phyloP scores from a whole-genome alignment of 2,888 invertebrate species.

The Rugalucina vietnamica region DNA sequence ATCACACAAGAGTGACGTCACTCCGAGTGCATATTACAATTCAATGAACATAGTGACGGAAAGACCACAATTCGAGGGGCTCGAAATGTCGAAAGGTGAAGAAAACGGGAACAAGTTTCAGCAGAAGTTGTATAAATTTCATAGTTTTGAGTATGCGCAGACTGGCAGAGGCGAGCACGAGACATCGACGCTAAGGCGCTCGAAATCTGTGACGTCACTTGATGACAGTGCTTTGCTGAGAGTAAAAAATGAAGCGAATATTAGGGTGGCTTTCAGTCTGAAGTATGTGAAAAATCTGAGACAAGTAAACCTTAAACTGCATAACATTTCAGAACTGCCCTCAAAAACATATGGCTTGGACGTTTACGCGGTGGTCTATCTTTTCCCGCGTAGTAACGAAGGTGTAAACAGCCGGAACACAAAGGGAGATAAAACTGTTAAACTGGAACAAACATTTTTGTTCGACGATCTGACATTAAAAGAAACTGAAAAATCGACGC shows the following conservation, averaged over 20 bases:
- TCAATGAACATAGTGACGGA: slow-evolving; percentile 38
- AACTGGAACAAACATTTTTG: slow-evolving; percentile 53
- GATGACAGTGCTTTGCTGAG: not conserved
- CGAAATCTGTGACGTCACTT: not conserved
- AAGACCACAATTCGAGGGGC: slow-evolving; percentile 27
- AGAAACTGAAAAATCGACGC: slow-evolving; percentile 57
- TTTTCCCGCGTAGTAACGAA: slow-evolving; percentile 58
- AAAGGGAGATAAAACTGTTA: slow-evolving; percentile 39
- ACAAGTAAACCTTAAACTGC: slow-evolving; percentile 45
- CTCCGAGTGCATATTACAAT: slow-evolving; percentile 3
- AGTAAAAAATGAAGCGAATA: not conserved
- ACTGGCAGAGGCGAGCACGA: not conserved
- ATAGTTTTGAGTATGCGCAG: slow-evolving; percentile 33
- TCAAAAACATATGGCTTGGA: slow-evolving; percentile 46
- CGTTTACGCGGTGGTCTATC: slow-evolving; percentile 44
- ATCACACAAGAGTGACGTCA: not conserved
- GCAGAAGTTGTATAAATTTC: slow-evolving; percentile 33
- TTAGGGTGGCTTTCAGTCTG: slow-evolving; percentile 46
- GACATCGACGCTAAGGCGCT: not conserved
- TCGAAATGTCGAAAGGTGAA: not conserved
- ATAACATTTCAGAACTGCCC: slow-evolving; percentile 41
- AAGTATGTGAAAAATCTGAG: slow-evolving; percentile 51
- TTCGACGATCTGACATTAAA: slow-evolving; percentile 56
- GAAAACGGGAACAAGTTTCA: not conserved
- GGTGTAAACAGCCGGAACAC: slow-evolving; percentile 48